Evolutionary conservation across 2,797 vertebrate species (phyloP).

Genomic region (Brachyrhaphis roseni): DNA sequence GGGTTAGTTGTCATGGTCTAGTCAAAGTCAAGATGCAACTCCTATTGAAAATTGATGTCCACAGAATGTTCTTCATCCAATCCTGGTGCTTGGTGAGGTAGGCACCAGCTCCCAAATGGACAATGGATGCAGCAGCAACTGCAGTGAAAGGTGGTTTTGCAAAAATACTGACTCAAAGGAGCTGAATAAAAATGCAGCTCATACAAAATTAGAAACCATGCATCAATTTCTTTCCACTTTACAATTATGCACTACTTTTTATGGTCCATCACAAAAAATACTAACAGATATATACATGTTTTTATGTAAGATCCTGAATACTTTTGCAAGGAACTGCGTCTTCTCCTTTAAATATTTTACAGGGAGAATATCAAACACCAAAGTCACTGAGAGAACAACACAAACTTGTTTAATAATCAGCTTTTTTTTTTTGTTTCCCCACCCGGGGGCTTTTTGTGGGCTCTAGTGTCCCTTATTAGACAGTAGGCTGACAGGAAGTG

Average conservation of each 20-base stretch:
- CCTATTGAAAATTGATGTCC: not conserved
- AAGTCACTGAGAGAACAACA: not conserved
- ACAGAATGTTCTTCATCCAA: not conserved
- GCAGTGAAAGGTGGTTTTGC: not conserved
- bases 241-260: not conserved
- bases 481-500: no score
- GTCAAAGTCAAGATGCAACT: not conserved
- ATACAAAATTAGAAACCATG: not conserved
- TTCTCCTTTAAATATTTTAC: not conserved
- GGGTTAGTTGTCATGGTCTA: not conserved
- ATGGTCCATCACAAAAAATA: not conserved
- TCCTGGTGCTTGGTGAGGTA: not conserved
- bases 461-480: no score
- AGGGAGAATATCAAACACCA: not conserved
- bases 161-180: not conserved
- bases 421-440: no score
- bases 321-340: not conserved
- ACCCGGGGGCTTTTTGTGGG: no score
- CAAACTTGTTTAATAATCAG: no score
- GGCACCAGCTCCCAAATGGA: no score
- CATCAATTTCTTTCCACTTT: not conserved
- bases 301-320: not conserved
- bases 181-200: not conserved
- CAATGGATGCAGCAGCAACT: not conserved
- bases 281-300: not conserved